Evolutionary conservation across 2,113 vertebrate species (phyloP), one percentile per base, ranked within the genome.

Genomic region (Chaetodon trifascialis): DNA sequence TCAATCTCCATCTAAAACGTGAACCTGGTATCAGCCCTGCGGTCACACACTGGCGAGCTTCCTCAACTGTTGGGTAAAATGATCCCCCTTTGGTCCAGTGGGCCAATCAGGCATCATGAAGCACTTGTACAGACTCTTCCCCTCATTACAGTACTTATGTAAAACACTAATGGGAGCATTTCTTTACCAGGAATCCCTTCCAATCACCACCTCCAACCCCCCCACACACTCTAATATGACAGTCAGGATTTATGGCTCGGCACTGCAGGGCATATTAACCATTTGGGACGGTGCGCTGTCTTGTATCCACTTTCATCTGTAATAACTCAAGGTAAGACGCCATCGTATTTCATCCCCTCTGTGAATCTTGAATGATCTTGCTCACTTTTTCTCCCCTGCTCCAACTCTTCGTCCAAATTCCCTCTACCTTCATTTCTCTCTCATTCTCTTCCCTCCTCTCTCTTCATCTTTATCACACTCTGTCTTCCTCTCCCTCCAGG

Each of bases 261-360:
- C 17, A 70, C 84, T 77, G 64, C 64, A 64, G 76, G 69, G 85
- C 80, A 42, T 86, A 90, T 91, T 89, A 87, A 84, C 79, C 80
- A 79, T 91, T 91, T 77, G 66, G 89, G 85, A 92, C 75, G 89
- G 78, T 62, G 83, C 47, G 83, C 85, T 54, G 63, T 90, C 91
- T 90, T 76, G 87, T 91, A 91, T 85, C 84, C 86, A 87, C 81
- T 88, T 95, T 92, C 87, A 86, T 90, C 80, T 93, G 85, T 92
- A 91, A 94, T 92, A 95, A 91, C 78, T 84, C 84, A 85, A 81
- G 63, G 73, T 88, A 89, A 88, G 73, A 87, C 56, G 88, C 55
- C 87, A 82, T 91, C 90, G 92, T 92, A 93, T 86, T 92, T 83
- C 69, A 92, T 92, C 92, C 81, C 83, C 36, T 83, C 88, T 65